phyloP scores from a whole-genome alignment of 2,888 invertebrate genomes.

The Acrobeloides nanus region DNA sequence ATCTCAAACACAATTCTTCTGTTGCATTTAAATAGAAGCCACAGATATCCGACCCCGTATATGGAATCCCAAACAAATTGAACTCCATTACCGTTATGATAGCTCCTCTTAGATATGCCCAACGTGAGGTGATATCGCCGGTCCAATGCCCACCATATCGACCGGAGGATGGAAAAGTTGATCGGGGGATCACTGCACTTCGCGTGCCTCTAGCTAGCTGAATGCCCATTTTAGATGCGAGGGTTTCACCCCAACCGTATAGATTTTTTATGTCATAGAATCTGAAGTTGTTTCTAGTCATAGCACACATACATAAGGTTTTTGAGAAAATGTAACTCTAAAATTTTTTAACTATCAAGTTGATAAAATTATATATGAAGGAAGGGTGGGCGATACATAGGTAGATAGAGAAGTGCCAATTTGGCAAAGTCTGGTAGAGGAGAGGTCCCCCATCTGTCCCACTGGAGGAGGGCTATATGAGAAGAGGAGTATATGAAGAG shows the following conservation, averaged over 20 bases:
- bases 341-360: too few species aligned
- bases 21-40: conserved; percentile 56
- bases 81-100: conserved; percentile 43
- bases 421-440: too few species aligned
- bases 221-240: conserved; percentile 63
- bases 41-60: conserved; percentile 57
- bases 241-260: conserved; percentile 69
- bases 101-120: conserved; percentile 65
- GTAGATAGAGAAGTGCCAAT: too few species aligned
- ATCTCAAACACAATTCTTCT: conserved; percentile 62
- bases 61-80: conserved; percentile 53
- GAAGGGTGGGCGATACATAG: too few species aligned
- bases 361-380: too few species aligned
- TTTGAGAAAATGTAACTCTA: conserved; percentile 35
- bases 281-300: conserved; percentile 33
- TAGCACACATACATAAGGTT: conserved; percentile 44
- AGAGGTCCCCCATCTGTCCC: too few species aligned
- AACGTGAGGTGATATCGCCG: conserved; percentile 68
- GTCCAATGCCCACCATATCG: too few species aligned
- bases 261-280: conserved; percentile 75
- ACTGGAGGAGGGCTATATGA: too few species aligned
- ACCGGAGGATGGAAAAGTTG: conserved; percentile 26
- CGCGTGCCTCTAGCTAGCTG: conserved; percentile 52
- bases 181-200: conserved; percentile 53
- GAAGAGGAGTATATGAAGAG: too few species aligned